phyloP scores from a whole-genome alignment of 2,113 vertebrate genomes.

The Apaloderma vittatum region DNA sequence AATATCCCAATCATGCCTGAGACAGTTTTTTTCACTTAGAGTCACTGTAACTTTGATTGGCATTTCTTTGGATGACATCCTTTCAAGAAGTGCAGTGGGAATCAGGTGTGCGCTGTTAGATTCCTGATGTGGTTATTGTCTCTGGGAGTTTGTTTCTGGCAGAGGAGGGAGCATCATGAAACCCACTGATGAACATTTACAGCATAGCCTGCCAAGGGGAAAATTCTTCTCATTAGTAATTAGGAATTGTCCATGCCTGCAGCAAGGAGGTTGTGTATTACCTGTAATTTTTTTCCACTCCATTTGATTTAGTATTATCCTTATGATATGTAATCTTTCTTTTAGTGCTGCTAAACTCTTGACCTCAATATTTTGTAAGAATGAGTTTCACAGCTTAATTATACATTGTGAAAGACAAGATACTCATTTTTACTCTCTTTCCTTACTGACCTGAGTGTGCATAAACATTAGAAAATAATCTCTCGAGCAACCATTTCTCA shows the following conservation, averaged over 20 bases:
- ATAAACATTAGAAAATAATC: constrained; percentile 30
- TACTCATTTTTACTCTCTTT: background rate
- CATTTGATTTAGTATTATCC: constrained; percentile 1
- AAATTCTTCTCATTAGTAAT: background rate
- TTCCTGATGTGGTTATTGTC: background rate
- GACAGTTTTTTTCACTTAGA: background rate
- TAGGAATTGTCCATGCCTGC: background rate
- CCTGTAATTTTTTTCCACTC: background rate
- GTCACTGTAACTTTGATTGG: background rate
- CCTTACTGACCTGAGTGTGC: background rate
- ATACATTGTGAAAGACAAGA: background rate
- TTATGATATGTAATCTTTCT: background rate
- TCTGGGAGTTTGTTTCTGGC: background rate
- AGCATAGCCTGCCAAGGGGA: background rate
- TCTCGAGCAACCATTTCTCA: background rate
- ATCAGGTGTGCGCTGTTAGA: fast-evolving
- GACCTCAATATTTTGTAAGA: constrained; percentile 26
- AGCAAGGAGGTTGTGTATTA: background rate
- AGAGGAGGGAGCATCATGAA: background rate
- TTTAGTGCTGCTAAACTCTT: constrained; percentile 15
- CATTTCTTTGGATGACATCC: background rate
- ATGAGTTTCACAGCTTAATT: constrained; percentile 1
- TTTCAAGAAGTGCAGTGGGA: fast-evolving
- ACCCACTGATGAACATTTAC: background rate
- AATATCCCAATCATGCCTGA: background rate